phyloP scores from a whole-genome alignment of 2,113 vertebrate genomes.

The Todiramphus chloris region DNA sequence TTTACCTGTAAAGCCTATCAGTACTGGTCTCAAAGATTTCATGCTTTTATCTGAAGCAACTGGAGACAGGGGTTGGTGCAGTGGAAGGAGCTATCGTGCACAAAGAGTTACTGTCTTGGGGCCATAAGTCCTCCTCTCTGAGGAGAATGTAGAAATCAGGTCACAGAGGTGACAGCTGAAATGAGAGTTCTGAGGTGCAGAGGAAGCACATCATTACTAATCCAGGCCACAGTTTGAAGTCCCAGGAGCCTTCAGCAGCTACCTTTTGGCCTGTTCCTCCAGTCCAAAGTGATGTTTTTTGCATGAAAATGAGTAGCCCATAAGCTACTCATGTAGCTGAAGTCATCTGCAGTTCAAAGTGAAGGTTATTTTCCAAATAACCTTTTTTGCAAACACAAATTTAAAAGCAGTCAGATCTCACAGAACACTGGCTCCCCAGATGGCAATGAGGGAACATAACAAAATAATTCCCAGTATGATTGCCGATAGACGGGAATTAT shows the following conservation, averaged over 20 bases:
- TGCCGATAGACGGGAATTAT: neutral
- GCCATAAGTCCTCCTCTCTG: neutral
- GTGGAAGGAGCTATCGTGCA: no score
- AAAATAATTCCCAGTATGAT: neutral
- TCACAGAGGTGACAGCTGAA: neutral
- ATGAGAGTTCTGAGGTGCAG: neutral
- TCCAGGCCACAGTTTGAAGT: neutral
- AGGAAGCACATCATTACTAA: neutral
- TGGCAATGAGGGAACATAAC: neutral
- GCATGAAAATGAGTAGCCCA: neutral
- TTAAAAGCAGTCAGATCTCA: neutral
- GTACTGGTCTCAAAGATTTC: neutral
- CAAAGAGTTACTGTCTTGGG: fast-evolving
- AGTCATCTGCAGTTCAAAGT: neutral
- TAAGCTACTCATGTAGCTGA: neutral
- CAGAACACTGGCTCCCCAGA: neutral
- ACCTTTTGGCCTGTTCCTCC: neutral
- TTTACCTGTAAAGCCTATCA: neutral
- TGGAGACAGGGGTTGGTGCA: neutral
- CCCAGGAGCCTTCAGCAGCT: neutral
- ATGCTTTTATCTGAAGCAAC: neutral
- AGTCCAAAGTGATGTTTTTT: neutral
- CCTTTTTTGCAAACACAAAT: neutral
- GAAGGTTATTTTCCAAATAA: neutral
- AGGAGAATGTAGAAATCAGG: neutral